Evolutionary conservation across 2,888 invertebrate species (phyloP).

Genomic region (Phengaris arion): DNA sequence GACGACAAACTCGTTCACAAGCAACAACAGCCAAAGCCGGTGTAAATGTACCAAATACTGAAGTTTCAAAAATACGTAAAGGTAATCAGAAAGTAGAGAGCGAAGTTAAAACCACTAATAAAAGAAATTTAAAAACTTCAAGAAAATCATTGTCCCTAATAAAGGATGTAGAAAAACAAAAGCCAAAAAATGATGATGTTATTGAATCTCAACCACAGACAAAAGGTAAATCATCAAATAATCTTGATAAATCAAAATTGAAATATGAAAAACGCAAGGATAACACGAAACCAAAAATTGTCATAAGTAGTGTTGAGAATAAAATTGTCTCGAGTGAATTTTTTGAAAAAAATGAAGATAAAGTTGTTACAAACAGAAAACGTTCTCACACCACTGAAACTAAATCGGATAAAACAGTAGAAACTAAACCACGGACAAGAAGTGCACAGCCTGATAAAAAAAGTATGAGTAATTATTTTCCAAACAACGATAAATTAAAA

Average conservation of each 20-base stretch:
- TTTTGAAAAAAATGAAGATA: conserved; percentile 47
- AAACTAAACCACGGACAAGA: conserved; percentile 51
- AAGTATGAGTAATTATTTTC: conserved; percentile 65
- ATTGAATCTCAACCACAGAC: conserved; percentile 26
- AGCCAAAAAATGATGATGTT: background rate
- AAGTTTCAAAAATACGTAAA: conserved; percentile 22
- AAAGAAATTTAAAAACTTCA: conserved; percentile 26
- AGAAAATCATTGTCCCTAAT: conserved; percentile 36
- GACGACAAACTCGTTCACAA: conserved; percentile 37
- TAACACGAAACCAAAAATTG: conserved; percentile 49
- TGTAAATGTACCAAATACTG: background rate
- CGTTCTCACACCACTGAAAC: conserved; percentile 42
- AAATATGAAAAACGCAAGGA: conserved; percentile 30
- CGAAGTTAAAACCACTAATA: background rate
- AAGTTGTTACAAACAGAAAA: conserved; percentile 39
- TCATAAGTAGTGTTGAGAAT: conserved; percentile 49
- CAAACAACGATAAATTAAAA: conserved; percentile 35
- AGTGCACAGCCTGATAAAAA: conserved; percentile 52
- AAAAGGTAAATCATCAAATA: conserved; percentile 32
- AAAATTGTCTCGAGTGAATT: conserved; percentile 53
- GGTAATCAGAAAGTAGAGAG: conserved; percentile 5
- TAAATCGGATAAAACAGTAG: conserved; percentile 29
- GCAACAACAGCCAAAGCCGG: conserved; percentile 9
- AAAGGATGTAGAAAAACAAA: conserved; percentile 5
- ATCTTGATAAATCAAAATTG: conserved; percentile 22